Percentiles rank a stretch among this genome's conserved stretches.
Evolutionary conservation across 2,797 vertebrate species (phyloP).

Genomic region (Chanos chanos): DNA sequence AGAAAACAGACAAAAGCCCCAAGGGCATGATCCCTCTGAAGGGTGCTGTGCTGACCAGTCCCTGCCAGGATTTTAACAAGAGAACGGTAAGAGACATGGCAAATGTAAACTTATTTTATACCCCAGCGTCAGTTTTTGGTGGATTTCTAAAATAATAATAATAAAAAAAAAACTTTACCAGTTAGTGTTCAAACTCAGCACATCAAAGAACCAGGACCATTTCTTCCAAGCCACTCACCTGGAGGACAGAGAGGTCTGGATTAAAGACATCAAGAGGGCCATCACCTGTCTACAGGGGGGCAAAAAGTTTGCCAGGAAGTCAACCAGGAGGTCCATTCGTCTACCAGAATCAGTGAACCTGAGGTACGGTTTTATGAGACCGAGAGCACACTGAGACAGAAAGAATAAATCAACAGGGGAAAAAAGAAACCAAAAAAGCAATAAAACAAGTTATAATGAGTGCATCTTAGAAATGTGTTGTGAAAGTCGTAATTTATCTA

Average conservation of each 20-base stretch:
- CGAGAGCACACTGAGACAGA: too few relatives aligned
- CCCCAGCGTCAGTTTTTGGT: too few relatives aligned
- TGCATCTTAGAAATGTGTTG: too few relatives aligned
- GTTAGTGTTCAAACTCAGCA: slow-evolving; percentile 90
- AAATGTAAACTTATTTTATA: too few relatives aligned
- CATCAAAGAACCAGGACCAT: slow-evolving; percentile 87
- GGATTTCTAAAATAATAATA: too few relatives aligned
- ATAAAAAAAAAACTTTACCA: too few relatives aligned
- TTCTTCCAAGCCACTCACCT: slow-evolving; percentile 91
- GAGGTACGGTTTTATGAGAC: slow-evolving; percentile 64
- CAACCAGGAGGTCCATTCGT: slow-evolving; percentile 88
- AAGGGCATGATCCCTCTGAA: slow-evolving; percentile 97
- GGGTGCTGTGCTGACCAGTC: slow-evolving; percentile 75
- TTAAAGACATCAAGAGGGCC: slow-evolving; percentile 86
- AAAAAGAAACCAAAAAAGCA: too few relatives aligned
- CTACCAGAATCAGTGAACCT: slow-evolving; percentile 86
- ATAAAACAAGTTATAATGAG: too few relatives aligned
- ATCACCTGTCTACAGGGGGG: slow-evolving; percentile 79
- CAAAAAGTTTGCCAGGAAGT: slow-evolving; percentile 88
- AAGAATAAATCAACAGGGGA: too few relatives aligned
- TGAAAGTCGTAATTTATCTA: too few relatives aligned
- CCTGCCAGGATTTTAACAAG: slow-evolving; percentile 90
- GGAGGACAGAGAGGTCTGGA: slow-evolving; percentile 91
- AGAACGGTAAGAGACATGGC: slow-evolving; percentile 72
- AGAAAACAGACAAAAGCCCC: slow-evolving; percentile 86